Percentiles rank a stretch among this genome's conserved stretches.
These are phyloP conservation scores for Cygnus buccinator DNA, from an alignment of 2,113 vertebrate genomes.

Conservation along the genomic window DNA sequence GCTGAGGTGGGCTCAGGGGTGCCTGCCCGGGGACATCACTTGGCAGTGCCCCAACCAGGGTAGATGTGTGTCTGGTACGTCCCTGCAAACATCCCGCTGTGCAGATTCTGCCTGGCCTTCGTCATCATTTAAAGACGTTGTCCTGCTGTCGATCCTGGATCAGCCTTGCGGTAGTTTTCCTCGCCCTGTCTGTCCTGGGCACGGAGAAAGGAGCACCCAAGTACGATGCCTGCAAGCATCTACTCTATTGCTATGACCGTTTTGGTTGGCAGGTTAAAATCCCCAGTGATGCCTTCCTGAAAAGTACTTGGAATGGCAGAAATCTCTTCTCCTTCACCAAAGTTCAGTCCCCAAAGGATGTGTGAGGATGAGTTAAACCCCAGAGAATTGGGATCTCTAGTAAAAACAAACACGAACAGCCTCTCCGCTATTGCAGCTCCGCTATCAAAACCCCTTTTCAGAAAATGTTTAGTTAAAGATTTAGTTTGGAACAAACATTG, in stretches of 20 bases:
- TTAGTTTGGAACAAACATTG: slow-evolving; percentile 68
- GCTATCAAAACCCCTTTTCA: slow-evolving; percentile 63
- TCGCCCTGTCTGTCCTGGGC: neutral
- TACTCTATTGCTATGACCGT: neutral
- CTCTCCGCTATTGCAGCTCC: slow-evolving; percentile 45
- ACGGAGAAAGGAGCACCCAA: neutral
- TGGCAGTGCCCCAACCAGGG: rapidly evolving
- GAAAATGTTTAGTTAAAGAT: slow-evolving; percentile 72
- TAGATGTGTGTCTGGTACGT: neutral
- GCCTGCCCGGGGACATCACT: neutral
- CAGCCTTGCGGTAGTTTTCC: neutral
- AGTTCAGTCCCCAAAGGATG: slow-evolving; percentile 16
- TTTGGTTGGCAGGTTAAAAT: neutral
- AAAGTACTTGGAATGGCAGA: neutral
- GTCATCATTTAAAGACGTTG: neutral
- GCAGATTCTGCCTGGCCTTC: neutral
- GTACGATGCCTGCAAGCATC: neutral
- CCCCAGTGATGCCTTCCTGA: neutral
- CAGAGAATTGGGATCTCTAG: slow-evolving; percentile 51
- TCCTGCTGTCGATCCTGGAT: neutral
- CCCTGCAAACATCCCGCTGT: neutral
- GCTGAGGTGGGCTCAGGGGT: neutral
- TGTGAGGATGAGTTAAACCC: slow-evolving; percentile 65
- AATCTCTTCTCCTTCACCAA: neutral
- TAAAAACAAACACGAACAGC: slow-evolving; percentile 61